Conservation (phyloP, 2,113 vertebrate species). For the Scortum barcoo region DNA sequence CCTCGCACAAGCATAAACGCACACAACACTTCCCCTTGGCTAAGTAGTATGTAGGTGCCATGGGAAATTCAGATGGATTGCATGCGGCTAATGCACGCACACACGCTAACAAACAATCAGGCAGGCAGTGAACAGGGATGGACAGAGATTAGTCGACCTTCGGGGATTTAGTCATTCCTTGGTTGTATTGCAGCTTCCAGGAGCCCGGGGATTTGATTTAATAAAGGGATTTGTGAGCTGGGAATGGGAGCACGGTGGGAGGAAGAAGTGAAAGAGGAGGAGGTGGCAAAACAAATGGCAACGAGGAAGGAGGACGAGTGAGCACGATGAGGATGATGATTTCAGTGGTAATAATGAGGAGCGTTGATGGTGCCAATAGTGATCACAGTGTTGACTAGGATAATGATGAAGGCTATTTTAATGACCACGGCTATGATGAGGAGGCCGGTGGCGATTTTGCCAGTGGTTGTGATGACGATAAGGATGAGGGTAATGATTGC, state of each 20-base stretch:
- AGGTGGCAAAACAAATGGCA: constrained; percentile 29
- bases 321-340: constrained; percentile 3
- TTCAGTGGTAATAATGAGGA: constrained; percentile 11
- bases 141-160: constrained; percentile 60
- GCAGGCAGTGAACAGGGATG: constrained; percentile 41
- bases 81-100: constrained; percentile 23
- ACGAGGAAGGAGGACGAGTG: not conserved
- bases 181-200: constrained; percentile 64
- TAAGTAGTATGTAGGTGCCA: constrained; percentile 69
- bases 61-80: constrained; percentile 74
- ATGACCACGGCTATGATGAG: not conserved
- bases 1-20: constrained; percentile 51
- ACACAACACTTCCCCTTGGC: constrained; percentile 67
- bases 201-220: constrained; percentile 73
- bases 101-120: constrained; percentile 57
- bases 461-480: not conserved
- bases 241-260: constrained; percentile 28
- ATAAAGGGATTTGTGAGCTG: constrained; percentile 73
- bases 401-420: constrained; percentile 16
- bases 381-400: constrained; percentile 16
- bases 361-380: not conserved
- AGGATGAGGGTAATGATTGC: not conserved
- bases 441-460: constrained; percentile 16
- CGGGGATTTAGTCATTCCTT: constrained; percentile 63
- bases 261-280: constrained; percentile 11